Evolutionary conservation across 2,113 vertebrate genomes (phyloP).

Genomic region (Oncorhynchus masou): DNA sequence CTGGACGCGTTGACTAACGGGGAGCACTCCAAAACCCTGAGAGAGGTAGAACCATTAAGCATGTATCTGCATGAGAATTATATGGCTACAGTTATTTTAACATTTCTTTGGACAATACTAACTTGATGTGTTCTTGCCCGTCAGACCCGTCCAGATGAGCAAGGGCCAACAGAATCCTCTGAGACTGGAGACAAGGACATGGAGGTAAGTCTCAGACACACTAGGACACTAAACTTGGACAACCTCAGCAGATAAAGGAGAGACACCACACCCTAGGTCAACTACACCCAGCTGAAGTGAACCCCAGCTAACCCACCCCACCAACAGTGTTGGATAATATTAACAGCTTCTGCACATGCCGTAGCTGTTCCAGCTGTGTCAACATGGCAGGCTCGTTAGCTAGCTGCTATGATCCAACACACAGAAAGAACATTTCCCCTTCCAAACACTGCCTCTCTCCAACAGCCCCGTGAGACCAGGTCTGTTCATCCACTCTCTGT

Average conservation of each 20-base stretch:
- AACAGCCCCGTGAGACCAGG: neutral
- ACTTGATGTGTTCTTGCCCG: neutral
- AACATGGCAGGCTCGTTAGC: conserved; percentile 47
- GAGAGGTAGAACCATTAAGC: conserved; percentile 79
- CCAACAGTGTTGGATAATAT: neutral
- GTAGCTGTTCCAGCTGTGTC: conserved; percentile 67
- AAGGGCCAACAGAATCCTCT: conserved; percentile 9
- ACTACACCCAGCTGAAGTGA: neutral
- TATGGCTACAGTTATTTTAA: neutral
- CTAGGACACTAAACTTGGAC: neutral
- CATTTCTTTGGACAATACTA: conserved; percentile 10
- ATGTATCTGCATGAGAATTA: neutral
- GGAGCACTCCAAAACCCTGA: conserved; percentile 85
- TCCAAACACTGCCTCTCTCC: conserved; percentile 31
- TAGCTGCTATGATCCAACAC: conserved; percentile 30
- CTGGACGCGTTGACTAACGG: conserved; percentile 92
- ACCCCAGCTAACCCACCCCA: neutral
- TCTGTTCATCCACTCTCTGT: neutral
- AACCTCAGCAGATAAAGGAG: too few relatives aligned
- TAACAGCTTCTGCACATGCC: conserved; percentile 28
- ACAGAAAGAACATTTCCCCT: conserved; percentile 60
- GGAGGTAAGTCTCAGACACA: conserved; percentile 52
- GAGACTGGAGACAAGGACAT: conserved; percentile 46
- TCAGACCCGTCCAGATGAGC: conserved; percentile 19
- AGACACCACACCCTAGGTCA: too few relatives aligned